Evolutionary conservation across 2,888 invertebrate genomes (phyloP).

Genomic region (Brachyptera risi): DNA sequence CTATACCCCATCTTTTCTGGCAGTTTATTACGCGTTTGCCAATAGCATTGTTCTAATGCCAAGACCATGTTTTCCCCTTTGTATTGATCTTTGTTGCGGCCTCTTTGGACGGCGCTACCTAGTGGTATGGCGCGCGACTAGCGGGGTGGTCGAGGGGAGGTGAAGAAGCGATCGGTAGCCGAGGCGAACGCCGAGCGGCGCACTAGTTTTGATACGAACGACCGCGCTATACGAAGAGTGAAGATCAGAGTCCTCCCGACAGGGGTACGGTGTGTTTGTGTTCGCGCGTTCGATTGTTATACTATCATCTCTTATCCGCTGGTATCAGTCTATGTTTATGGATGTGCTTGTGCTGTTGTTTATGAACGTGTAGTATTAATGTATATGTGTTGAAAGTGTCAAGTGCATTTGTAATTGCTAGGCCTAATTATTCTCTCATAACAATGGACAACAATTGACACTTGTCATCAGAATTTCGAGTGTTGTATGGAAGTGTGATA

Average conservation of each 20-base stretch:
- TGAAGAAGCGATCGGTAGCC: background rate
- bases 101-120: conserved; percentile 6
- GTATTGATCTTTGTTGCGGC: conserved; percentile 14
- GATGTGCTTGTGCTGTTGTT: background rate
- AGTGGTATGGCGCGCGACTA: conserved; percentile 12
- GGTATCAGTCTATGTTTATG: background rate
- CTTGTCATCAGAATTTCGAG: background rate
- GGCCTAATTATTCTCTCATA: background rate
- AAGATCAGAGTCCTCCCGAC: background rate
- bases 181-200: conserved; percentile 1
- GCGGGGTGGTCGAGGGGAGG: background rate
- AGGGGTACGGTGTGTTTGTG: background rate
- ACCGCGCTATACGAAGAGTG: background rate
- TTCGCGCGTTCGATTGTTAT: background rate
- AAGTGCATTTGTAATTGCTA: background rate
- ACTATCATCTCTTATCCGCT: background rate
- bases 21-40: conserved; percentile 8
- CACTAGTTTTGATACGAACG: conserved; percentile 8
- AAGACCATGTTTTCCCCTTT: conserved; percentile 17
- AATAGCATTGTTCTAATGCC: conserved; percentile 11
- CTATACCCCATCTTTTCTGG: background rate
- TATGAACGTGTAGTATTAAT: background rate
- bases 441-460: conserved; percentile 18
- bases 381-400: conserved; percentile 4
- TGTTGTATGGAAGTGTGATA: background rate